Base-by-base conservation (phyloP, 2,797 vertebrate genomes). In the Cygnus olor region DNA sequence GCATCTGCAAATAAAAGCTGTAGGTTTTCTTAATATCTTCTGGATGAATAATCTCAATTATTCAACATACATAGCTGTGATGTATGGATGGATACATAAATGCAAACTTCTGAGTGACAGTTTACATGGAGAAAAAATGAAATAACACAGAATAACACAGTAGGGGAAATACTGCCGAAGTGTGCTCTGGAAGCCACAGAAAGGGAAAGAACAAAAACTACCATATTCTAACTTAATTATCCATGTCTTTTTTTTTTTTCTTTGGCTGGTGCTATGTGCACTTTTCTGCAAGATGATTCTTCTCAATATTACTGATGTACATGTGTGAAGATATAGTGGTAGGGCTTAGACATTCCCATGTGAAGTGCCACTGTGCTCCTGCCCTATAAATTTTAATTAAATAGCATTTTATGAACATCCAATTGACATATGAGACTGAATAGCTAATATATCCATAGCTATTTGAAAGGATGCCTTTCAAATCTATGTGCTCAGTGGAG, bases 261-360 rank as follows among this genome's bases (percentile, higher is more conserved):
- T 45, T 61, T 88, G n/a, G 8, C 34, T 93, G 47, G 20, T 81
- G 58, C 18, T 61, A 16, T 0, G 1, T 28, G 45, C 3, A 10
- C 7, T 81, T 11, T 47, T 77, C 32, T 63, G 19, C 61, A 70
- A 47, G 38, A 34, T 72, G 34, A 36, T 77, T 85, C 42, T 72
- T 69, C n/a, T n/a, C 54, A 9, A 3, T 71, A 8, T 27, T 57
- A 57, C 1, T 77, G 74, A 86, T 60, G 14, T 30, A 20, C 1
- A 0, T 24, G 3, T 44, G 6, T 77, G 42, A 82, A 64, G n/a
- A 24, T 68, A 25, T 0, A 0, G 5, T 53, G 30, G 3, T 14
- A 84, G 58, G 47, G 34, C 47, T 68, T 77, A 27, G 22, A 80
- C 40, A 22, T 74, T 91, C 64, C 73, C 64, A 0, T 81, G 51